Conservation (phyloP, 2,797 vertebrate genomes). For the Aldrovandia affinis region DNA sequence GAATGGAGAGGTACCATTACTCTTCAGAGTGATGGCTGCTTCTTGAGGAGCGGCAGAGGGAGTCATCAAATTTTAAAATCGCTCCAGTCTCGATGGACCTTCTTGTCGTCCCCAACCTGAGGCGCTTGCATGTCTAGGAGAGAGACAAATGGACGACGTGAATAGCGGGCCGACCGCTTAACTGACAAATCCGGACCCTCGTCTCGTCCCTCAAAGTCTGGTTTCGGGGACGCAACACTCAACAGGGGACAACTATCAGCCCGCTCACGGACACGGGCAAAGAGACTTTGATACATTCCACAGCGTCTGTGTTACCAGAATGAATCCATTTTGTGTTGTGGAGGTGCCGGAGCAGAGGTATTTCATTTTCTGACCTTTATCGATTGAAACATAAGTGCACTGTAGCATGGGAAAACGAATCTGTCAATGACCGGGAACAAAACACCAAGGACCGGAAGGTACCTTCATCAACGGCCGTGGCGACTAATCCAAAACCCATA, state of each 20-base stretch:
- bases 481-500: background rate
- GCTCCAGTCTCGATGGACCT: conserved; percentile 54
- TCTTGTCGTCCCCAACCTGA: conserved; percentile 52
- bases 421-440: background rate
- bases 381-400: background rate
- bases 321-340: conserved; percentile 1
- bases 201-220: background rate
- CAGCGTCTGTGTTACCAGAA: background rate
- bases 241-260: background rate
- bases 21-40: conserved; percentile 49
- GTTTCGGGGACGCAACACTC: background rate
- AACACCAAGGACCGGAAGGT: background rate
- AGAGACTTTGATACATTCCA: background rate
- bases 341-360: background rate
- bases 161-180: background rate
- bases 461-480: background rate
- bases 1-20: conserved; percentile 39
- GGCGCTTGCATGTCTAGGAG: conserved; percentile 43
- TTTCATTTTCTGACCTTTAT: background rate
- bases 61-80: conserved; percentile 63
- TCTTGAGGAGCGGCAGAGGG: conserved; percentile 45
- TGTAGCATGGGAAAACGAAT: background rate
- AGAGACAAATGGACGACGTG: conserved; percentile 37
- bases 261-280: background rate
- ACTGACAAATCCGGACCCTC: background rate